Percentiles rank a stretch among this genome's conserved stretches.
These are phyloP conservation scores for Lacanobia oleracea DNA, from an alignment of 2,888 invertebrate genomes.

Conservation along the genomic window DNA sequence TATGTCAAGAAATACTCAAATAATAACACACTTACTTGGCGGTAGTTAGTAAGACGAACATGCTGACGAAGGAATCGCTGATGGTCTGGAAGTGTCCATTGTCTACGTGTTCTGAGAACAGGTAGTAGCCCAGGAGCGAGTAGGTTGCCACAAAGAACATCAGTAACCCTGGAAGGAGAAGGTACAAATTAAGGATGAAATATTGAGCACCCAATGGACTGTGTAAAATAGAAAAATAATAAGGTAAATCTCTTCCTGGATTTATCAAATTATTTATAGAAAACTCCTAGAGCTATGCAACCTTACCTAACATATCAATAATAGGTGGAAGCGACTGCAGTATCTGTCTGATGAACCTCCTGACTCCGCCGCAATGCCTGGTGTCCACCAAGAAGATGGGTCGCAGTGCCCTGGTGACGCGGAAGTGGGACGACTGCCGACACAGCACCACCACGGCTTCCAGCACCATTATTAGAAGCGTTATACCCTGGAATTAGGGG, in stretches of 20 bases:
- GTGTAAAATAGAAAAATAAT: too few species aligned
- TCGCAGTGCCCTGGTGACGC: slow-evolving; percentile 96
- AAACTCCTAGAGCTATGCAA: too few species aligned
- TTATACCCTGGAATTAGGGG: slow-evolving; percentile 90
- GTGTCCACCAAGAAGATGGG: slow-evolving; percentile 97
- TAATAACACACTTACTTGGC: slow-evolving; percentile 93
- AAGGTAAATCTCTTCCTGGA: too few species aligned
- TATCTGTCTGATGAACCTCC: slow-evolving; percentile 94
- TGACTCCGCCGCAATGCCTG: slow-evolving; percentile 95
- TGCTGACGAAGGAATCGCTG: slow-evolving; percentile 95
- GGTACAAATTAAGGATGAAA: background rate
- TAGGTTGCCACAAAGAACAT: slow-evolving; percentile 96
- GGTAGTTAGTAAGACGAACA: slow-evolving; percentile 97
- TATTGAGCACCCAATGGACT: too few species aligned
- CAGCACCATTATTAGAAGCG: slow-evolving; percentile 94
- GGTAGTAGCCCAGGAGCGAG: slow-evolving; percentile 95
- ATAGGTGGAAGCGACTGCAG: slow-evolving; percentile 96
- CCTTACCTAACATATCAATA: slow-evolving; percentile 94
- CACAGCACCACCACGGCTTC: slow-evolving; percentile 95
- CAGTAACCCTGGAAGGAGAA: slow-evolving; percentile 89
- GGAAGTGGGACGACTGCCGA: slow-evolving; percentile 95
- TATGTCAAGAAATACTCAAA: too few species aligned
- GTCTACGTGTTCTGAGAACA: slow-evolving; percentile 93
- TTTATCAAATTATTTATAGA: background rate
- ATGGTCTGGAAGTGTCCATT: slow-evolving; percentile 95